Evolutionary conservation across 2,888 invertebrate genomes (phyloP).

Genomic region (Drosophila formosana): DNA sequence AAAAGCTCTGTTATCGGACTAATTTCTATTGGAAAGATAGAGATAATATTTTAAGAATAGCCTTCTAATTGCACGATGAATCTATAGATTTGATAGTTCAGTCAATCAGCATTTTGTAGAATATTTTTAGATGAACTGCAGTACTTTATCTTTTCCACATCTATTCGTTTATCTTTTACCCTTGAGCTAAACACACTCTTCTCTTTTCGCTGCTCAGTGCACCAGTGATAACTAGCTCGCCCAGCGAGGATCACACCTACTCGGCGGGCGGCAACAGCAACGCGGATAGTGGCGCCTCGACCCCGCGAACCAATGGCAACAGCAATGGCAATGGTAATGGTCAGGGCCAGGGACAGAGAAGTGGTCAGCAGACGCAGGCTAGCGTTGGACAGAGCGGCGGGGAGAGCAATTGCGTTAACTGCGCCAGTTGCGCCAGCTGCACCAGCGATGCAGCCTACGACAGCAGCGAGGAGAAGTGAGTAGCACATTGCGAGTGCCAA

Average conservation of each 20-base stretch:
- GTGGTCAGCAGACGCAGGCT: slow-evolving; percentile 38
- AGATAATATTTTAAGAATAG: no score
- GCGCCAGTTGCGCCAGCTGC: slow-evolving; percentile 48
- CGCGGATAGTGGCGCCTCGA: slow-evolving; percentile 77
- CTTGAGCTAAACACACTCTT: neutral
- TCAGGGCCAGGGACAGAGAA: slow-evolving; percentile 58
- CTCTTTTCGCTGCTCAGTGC: slow-evolving; percentile 62
- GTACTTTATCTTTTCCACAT: no score
- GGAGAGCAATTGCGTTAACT: slow-evolving; percentile 85
- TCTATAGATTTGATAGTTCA: no score
- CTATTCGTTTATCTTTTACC: no score
- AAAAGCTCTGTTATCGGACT: no score
- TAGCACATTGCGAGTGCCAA: slow-evolving; percentile 8
- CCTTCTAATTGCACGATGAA: no score
- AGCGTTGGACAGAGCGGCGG: slow-evolving; percentile 74
- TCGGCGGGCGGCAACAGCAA: slow-evolving; percentile 87
- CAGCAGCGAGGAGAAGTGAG: slow-evolving; percentile 86
- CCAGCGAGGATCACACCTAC: slow-evolving; percentile 97
- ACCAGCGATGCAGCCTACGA: slow-evolving; percentile 87
- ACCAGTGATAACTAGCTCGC: slow-evolving; percentile 92
- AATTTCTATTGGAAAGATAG: no score
- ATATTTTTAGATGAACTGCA: no score
- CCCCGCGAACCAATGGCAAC: slow-evolving; percentile 74
- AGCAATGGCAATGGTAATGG: slow-evolving; percentile 42
- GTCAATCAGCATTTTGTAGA: no score